phyloP scores from a whole-genome alignment of 2,888 invertebrate genomes.

The Plusia festucae region DNA sequence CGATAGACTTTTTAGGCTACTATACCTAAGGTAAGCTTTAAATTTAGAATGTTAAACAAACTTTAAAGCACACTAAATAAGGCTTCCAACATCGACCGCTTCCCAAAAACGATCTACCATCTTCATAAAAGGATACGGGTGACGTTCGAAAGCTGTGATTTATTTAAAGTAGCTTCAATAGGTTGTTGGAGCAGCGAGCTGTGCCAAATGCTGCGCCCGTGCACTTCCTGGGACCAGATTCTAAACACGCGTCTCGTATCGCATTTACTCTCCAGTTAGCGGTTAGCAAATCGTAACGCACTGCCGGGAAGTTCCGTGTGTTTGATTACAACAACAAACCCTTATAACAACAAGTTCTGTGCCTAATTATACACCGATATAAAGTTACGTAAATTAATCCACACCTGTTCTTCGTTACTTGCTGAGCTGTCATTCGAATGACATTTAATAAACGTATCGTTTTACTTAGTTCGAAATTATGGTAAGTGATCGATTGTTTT shows the following conservation, averaged over 20 bases:
- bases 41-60: background rate
- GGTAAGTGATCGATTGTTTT: conserved; percentile 73
- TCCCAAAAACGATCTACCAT: conserved; percentile 5
- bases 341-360: conserved; percentile 67
- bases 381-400: conserved; percentile 51
- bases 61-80: background rate
- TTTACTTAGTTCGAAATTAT: conserved; percentile 69
- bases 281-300: conserved; percentile 62
- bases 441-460: conserved; percentile 72
- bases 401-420: conserved; percentile 60
- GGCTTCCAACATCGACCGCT: background rate
- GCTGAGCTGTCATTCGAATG: conserved; percentile 68
- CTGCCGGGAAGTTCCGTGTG: conserved; percentile 67
- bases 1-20: too few relatives aligned
- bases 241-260: conserved; percentile 58
- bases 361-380: conserved; percentile 73
- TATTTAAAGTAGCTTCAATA: conserved; percentile 63
- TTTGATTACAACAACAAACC: conserved; percentile 69
- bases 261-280: conserved; percentile 66
- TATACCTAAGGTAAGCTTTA: background rate
- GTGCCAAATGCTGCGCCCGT: conserved; percentile 73
- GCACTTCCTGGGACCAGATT: conserved; percentile 75
- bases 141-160: conserved; percentile 45
- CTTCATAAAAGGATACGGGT: conserved; percentile 20
- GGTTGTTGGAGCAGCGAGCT: conserved; percentile 69